Conservation (phyloP, 2,888 invertebrate genomes). For the Pandemis heparana region DNA sequence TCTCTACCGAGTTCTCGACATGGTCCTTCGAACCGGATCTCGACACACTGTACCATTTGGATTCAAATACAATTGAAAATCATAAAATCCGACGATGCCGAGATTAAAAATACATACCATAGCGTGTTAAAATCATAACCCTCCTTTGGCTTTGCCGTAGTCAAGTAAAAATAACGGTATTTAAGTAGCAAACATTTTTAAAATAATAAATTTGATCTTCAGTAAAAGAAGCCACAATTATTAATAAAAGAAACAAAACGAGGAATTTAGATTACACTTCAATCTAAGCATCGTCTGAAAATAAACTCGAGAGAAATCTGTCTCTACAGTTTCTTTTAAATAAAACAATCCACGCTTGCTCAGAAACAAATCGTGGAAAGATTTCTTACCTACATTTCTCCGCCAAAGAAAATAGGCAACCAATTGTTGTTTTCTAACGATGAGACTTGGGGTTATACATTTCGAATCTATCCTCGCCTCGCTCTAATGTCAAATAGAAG, state of each 20-base stretch:
- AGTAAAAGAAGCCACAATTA: neutral
- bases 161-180: no score
- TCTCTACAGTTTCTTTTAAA: conserved; percentile 8
- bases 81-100: no score
- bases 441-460: neutral
- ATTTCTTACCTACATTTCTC: conserved; percentile 18
- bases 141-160: no score
- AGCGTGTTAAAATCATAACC: no score
- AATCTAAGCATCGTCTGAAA: conserved; percentile 10
- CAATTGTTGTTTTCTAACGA: conserved; percentile 7
- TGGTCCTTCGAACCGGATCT: no score
- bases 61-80: no score
- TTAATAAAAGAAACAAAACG: neutral
- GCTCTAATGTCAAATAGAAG: neutral
- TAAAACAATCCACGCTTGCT: conserved; percentile 9
- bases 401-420: conserved; percentile 5
- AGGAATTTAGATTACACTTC: conserved; percentile 24
- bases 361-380: neutral
- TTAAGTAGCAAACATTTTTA: neutral
- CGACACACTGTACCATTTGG: no score
- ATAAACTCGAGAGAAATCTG: conserved; percentile 17
- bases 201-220: neutral
- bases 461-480: neutral
- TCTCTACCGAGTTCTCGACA: no score
- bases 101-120: no score